Evolutionary conservation across 2,888 invertebrate genomes (phyloP).

Genomic region (Sipha maydis): DNA sequence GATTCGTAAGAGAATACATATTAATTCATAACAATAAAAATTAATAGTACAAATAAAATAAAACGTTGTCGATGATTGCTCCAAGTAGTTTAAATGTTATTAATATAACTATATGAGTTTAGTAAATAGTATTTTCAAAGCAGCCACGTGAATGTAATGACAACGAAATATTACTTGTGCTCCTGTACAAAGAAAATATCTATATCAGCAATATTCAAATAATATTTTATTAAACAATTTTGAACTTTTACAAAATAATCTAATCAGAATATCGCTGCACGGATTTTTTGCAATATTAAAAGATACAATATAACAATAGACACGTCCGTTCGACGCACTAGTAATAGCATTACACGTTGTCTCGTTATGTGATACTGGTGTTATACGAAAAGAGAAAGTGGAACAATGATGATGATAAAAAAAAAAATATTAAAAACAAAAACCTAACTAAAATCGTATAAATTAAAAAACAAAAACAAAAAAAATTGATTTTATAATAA

Average conservation of each 20-base stretch:
- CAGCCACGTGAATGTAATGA: neutral
- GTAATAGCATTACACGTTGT: neutral
- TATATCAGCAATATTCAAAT: neutral
- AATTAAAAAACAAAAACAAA: no score
- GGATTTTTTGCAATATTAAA: neutral
- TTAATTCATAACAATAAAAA: no score
- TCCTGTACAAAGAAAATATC: neutral
- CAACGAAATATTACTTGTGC: neutral
- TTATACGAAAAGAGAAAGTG: neutral
- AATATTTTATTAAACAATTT: neutral
- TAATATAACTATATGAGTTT: no score
- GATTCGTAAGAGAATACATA: no score
- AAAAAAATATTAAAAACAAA: neutral
- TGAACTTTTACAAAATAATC: neutral
- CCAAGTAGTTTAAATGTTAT: no score
- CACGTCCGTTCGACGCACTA: neutral
- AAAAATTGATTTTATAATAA: no score
- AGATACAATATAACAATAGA: neutral
- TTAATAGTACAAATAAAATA: no score
- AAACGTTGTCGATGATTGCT: no score
- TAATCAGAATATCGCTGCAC: neutral
- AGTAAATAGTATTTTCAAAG: neutral
- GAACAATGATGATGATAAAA: neutral
- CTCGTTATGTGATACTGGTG: neutral
- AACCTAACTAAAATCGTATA: neutral